Evolutionary conservation across 2,113 vertebrate genomes (phyloP).

Genomic region (Platysteira castanea): DNA sequence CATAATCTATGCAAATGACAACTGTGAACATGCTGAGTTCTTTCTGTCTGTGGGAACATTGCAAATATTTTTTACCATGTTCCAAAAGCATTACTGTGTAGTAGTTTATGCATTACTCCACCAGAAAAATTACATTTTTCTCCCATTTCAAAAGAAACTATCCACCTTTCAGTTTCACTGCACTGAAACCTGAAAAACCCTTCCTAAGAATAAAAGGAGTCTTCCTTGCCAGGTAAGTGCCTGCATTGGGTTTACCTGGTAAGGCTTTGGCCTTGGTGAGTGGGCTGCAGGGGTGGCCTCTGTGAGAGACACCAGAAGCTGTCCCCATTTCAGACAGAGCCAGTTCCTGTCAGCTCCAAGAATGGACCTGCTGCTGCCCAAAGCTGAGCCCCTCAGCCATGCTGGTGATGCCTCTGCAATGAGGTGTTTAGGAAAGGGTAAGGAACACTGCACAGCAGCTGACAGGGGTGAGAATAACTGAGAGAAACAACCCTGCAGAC

Average conservation of each 20-base stretch:
- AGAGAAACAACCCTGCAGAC: not conserved
- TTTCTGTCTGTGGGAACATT: not conserved
- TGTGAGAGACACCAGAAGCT: not conserved
- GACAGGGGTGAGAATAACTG: not conserved
- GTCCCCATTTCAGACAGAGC: accelerated
- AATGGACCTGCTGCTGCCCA: not conserved
- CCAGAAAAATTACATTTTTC: not conserved
- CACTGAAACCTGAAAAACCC: not conserved
- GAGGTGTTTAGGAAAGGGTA: not conserved
- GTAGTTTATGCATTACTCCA: not conserved
- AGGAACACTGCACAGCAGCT: not conserved
- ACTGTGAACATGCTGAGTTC: not conserved
- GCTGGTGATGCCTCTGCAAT: not conserved
- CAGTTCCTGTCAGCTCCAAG: not conserved
- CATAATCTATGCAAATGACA: not conserved
- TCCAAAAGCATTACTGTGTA: not conserved
- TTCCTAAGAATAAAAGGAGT: not conserved
- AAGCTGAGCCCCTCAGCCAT: not conserved
- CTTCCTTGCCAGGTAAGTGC: not conserved
- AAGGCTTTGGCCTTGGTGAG: not conserved
- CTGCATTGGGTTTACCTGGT: not conserved
- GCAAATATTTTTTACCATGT: not conserved
- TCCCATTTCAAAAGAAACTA: not conserved
- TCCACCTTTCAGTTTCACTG: not conserved
- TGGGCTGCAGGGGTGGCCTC: not conserved